These are phyloP conservation scores for Embiotoca jacksoni DNA, from an alignment of 2,113 vertebrate genomes.

Conservation along the genomic window DNA sequence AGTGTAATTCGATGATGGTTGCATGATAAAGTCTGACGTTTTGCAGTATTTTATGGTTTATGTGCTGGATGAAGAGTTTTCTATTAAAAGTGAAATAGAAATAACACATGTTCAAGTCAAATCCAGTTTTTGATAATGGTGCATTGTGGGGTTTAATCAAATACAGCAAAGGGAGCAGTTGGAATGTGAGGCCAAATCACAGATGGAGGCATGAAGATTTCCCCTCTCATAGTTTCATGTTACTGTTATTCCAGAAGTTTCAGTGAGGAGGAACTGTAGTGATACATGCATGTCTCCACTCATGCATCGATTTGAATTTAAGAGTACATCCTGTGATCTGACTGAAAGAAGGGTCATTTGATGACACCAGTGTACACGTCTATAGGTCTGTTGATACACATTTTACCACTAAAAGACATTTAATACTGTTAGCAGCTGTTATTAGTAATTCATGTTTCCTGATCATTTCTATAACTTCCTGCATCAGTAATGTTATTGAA, in stretches of 20 bases:
- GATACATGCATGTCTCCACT: background rate
- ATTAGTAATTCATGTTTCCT: constrained; percentile 5
- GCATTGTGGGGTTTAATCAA: constrained; percentile 63
- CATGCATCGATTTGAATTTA: constrained; percentile 3
- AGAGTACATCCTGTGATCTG: background rate
- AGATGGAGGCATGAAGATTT: constrained; percentile 57
- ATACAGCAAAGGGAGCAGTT: constrained; percentile 58
- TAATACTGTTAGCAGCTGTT: background rate
- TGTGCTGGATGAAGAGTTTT: constrained; percentile 79
- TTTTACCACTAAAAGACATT: background rate
- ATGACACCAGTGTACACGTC: background rate
- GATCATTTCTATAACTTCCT: background rate
- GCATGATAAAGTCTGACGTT: constrained; percentile 75
- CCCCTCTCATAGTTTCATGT: constrained; percentile 49
- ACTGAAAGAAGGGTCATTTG: background rate
- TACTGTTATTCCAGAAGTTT: constrained; percentile 37
- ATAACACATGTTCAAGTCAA: constrained; percentile 77
- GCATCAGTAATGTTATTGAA: background rate
- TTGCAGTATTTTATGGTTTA: constrained; percentile 73
- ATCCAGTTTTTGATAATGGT: constrained; percentile 69
- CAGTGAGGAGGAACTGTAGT: constrained; percentile 7
- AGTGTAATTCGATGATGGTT: constrained; percentile 73
- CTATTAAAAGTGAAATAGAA: constrained; percentile 80
- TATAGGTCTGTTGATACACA: background rate
- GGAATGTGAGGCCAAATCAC: constrained; percentile 58